These are phyloP conservation scores for Scaptomyza parva DNA, from an alignment of 2,888 invertebrate species.

Conservation along the genomic window DNA sequence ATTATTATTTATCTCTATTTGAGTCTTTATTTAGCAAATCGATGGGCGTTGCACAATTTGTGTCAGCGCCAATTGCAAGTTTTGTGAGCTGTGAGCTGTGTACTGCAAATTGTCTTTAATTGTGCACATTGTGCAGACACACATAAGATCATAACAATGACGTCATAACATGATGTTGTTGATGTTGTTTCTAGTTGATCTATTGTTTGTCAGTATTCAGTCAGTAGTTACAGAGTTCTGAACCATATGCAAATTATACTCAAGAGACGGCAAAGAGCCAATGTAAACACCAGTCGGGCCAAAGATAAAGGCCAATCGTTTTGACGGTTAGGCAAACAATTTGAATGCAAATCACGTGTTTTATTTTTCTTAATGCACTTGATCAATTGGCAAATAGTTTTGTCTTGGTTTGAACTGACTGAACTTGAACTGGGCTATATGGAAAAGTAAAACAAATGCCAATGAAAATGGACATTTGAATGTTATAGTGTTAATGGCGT, in stretches of 20 bases:
- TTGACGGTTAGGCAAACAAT: slow-evolving; percentile 56
- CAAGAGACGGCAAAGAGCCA: slow-evolving; percentile 58
- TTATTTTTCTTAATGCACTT: slow-evolving; percentile 57
- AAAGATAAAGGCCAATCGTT: slow-evolving; percentile 31
- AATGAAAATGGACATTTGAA: slow-evolving; percentile 64
- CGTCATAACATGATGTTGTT: slow-evolving; percentile 47
- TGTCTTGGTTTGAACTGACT: slow-evolving; percentile 28
- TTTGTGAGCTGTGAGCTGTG: slow-evolving; percentile 29
- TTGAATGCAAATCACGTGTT: slow-evolving; percentile 70
- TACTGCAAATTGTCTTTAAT: slow-evolving; percentile 72
- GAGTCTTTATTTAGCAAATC: slow-evolving; percentile 52
- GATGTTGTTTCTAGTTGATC: slow-evolving; percentile 12
- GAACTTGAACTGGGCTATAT: slow-evolving; percentile 58
- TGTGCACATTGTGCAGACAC: slow-evolving; percentile 56
- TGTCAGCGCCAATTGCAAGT: slow-evolving; percentile 68
- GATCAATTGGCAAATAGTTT: slow-evolving; percentile 38
- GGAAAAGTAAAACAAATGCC: slow-evolving; percentile 18
- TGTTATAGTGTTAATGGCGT: slow-evolving; percentile 28
- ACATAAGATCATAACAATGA: slow-evolving; percentile 51
- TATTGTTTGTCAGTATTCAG: slow-evolving; percentile 22
- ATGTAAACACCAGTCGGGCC: slow-evolving; percentile 59
- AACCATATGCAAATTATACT: slow-evolving; percentile 8
- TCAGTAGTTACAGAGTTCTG: slow-evolving; percentile 20
- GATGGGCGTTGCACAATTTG: slow-evolving; percentile 64
- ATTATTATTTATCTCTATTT: slow-evolving; percentile 21